Percentiles rank a stretch among this genome's conserved stretches.
phyloP scores from a whole-genome alignment of 2,888 invertebrate genomes.

The Biston stratarius region DNA sequence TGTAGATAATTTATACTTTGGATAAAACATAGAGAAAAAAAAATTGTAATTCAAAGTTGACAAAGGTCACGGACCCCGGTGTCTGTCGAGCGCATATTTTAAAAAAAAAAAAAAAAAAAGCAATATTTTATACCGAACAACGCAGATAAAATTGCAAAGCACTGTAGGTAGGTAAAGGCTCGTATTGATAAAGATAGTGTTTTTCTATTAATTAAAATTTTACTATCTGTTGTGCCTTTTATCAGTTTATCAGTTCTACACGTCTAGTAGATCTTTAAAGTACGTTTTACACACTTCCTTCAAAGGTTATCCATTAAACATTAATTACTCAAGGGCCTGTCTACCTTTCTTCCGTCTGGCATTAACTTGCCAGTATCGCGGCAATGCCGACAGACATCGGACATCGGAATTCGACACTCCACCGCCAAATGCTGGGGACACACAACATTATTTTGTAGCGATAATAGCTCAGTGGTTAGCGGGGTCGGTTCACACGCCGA shows the following conservation, averaged over 20 bases:
- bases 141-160: no score
- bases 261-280: conserved; percentile 4
- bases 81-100: no score
- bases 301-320: conserved; percentile 42
- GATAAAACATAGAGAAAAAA: no score
- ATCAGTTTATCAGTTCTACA: neutral
- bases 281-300: conserved; percentile 7
- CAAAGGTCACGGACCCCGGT: no score
- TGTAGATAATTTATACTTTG: no score
- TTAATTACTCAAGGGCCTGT: conserved; percentile 26
- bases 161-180: neutral
- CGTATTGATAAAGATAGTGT: no score
- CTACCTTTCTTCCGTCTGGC: conserved; percentile 33
- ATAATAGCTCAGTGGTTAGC: no score
- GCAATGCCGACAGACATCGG: conserved; percentile 36
- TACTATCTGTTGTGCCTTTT: no score
- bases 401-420: conserved; percentile 46
- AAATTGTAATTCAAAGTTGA: no score
- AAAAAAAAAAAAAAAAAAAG: no score
- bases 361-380: conserved; percentile 27
- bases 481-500: no score
- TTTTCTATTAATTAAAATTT: neutral
- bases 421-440: conserved; percentile 44
- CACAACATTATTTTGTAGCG: neutral
- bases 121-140: no score